phyloP scores from a whole-genome alignment of 2,797 vertebrate genomes.

The Epinephelus awoara region DNA sequence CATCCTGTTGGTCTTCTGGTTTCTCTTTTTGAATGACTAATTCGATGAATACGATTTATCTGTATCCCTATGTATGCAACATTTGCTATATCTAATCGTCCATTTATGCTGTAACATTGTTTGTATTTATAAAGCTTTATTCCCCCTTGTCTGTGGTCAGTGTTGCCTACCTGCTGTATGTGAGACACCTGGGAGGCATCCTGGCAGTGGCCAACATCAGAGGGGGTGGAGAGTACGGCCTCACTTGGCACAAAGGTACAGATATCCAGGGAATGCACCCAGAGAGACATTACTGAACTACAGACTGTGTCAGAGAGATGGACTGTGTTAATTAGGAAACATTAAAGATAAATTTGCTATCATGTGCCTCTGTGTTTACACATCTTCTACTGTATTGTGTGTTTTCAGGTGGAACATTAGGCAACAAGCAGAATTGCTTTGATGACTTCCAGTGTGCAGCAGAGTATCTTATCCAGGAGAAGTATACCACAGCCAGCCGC shows the following conservation, averaged over 20 bases:
- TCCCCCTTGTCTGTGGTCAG: conserved; percentile 59
- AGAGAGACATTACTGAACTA: not conserved
- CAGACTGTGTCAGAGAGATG: not conserved
- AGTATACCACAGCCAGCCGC: conserved; percentile 76
- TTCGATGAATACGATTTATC: no score
- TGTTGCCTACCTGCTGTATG: conserved; percentile 82
- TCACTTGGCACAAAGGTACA: conserved; percentile 87
- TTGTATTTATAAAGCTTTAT: not conserved
- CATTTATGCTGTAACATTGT: no score
- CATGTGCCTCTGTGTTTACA: not conserved
- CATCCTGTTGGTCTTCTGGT: no score
- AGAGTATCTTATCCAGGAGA: conserved; percentile 82
- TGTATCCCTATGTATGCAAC: no score
- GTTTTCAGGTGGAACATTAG: conserved; percentile 77
- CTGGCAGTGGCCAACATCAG: conserved; percentile 87
- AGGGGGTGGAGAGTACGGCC: conserved; percentile 87
- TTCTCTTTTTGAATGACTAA: no score
- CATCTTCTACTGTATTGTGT: not conserved
- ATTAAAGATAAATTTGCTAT: not conserved
- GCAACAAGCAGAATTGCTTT: conserved; percentile 87
- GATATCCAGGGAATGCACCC: not conserved
- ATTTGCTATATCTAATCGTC: no score
- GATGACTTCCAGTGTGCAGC: conserved; percentile 87
- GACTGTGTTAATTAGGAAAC: not conserved
- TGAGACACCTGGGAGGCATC: conserved; percentile 85